These are phyloP conservation scores for Graphium colonna DNA, from an alignment of 2,888 invertebrate species.

Conservation along the genomic window DNA sequence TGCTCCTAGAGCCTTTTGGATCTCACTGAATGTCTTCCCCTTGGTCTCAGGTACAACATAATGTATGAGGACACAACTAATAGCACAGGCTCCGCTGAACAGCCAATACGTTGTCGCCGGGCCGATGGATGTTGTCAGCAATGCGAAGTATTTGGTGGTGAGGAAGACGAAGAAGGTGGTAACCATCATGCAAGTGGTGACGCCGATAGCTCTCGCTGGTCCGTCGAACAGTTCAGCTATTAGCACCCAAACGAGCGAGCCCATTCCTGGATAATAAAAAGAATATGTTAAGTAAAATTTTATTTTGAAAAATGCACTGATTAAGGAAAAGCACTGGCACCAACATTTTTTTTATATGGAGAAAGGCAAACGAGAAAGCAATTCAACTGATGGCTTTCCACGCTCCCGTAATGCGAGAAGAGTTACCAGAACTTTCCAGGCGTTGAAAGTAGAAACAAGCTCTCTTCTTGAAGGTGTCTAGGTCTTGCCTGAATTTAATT, in stretches of 20 bases:
- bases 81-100: slow-evolving; percentile 38
- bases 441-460: too few relatives aligned
- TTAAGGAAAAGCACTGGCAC: neutral
- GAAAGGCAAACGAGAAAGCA: neutral
- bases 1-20: slow-evolving; percentile 43
- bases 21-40: slow-evolving; percentile 53
- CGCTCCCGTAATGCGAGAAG: neutral
- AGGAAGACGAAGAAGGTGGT: slow-evolving; percentile 37
- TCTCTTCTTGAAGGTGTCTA: too few relatives aligned
- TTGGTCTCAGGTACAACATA: slow-evolving; percentile 56
- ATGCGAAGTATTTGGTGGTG: slow-evolving; percentile 44
- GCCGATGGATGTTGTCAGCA: slow-evolving; percentile 37
- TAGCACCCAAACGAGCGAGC: slow-evolving; percentile 48
- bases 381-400: too few relatives aligned
- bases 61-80: slow-evolving; percentile 37
- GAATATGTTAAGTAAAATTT: neutral
- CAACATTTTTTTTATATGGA: neutral
- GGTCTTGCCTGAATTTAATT: too few relatives aligned
- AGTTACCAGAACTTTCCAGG: too few relatives aligned
- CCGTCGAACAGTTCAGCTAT: slow-evolving; percentile 52
- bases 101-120: slow-evolving; percentile 45
- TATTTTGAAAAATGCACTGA: neutral
- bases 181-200: slow-evolving; percentile 31
- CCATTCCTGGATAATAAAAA: slow-evolving; percentile 43
- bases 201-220: slow-evolving; percentile 42